Evolutionary conservation across 2,888 invertebrate species (phyloP).

Genomic region (Luperina nickerlii): DNA sequence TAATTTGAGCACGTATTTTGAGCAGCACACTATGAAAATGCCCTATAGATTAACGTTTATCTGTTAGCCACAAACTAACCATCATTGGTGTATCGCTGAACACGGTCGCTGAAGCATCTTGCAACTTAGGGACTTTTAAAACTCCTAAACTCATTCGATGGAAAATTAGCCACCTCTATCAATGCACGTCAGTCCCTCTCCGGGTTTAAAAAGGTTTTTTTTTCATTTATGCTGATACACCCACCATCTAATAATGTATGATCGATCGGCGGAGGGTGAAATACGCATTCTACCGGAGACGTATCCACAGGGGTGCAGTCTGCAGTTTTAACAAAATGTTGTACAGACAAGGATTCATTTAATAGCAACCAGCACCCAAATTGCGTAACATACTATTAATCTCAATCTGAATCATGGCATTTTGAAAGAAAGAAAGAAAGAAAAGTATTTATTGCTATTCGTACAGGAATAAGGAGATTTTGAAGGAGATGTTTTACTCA

Average conservation of each 20-base stretch:
- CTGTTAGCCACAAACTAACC: neutral
- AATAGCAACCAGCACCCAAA: neutral
- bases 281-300: neutral
- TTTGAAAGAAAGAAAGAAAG: too few species aligned
- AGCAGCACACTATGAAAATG: neutral
- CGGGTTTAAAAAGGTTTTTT: neutral
- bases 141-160: neutral
- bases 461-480: too few species aligned
- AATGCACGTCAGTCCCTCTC: too few species aligned
- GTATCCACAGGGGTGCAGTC: neutral
- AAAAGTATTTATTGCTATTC: too few species aligned
- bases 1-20: neutral
- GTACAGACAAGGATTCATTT: neutral
- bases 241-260: neutral
- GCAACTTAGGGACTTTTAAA: neutral
- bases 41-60: neutral
- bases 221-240: neutral
- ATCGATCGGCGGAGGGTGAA: constrained; percentile 1
- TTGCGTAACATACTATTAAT: too few species aligned
- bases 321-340: neutral
- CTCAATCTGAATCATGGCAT: too few species aligned
- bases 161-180: neutral
- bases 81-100: neutral
- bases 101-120: neutral
- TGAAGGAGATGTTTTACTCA: too few species aligned